Base-by-base conservation (phyloP, 2,888 invertebrate genomes). In the Eudemis profundana region DNA sequence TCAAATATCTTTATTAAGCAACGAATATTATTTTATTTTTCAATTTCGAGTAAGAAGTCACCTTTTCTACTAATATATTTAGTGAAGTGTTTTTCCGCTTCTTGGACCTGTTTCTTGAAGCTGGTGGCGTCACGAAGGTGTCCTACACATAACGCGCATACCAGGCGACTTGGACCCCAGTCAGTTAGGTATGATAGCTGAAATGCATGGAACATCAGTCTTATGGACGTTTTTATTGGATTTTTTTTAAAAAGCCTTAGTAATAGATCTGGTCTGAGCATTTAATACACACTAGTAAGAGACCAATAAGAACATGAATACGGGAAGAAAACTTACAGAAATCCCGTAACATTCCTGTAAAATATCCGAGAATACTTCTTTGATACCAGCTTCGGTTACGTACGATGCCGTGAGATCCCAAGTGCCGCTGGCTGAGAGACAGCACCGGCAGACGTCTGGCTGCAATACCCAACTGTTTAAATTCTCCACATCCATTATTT, bases 41-140 rank as follows among this genome's bases (percentile, higher is more conserved):
- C n/a, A n/a, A n/a, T n/a, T n/a, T n/a, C n/a, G n/a, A n/a, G n/a
- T n/a, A n/a, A n/a, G n/a, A n/a, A n/a, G n/a, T 56, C 64, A 84
- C 85, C 79, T 75, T 69, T 75, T 2, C 53, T 73, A 14, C 17
- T 64, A 44, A 38, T 10, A 61, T 77, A 77, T 1, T 75, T 61
- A 7, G 61, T 57, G 38, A 83, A 87, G 2, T 70, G 68, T 17
- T 66, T 72, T 21, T 86, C 86, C 0, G 82, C 81, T 5, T 69
- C 51, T 2, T 78, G 29, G 2, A 88, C 82, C 65, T 82, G 83
- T 8, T 78, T 76, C 1, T 77, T 76, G 68, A 87, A 88, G 33
- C 59, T 75, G 59, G 61, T 57, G 0, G 84, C 83, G 3, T 78
- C 76, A 8, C 81, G 70, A 1, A 88, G 71, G 4, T 79, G 82